Conservation (phyloP, 1,140 invertebrate genomes). For the Drosophila sp. region DNA sequence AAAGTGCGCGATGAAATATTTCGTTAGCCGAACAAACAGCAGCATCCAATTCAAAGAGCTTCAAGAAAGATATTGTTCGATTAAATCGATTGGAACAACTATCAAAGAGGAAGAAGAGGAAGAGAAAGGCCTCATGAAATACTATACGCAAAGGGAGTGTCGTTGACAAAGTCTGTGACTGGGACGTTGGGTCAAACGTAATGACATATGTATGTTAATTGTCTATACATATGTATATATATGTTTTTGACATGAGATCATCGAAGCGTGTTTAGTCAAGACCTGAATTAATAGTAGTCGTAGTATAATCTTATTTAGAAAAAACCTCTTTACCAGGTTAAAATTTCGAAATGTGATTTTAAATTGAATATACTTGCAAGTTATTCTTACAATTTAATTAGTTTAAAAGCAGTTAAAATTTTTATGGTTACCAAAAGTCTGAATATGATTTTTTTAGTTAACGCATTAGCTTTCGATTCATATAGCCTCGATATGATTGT, state of each 20-base stretch:
- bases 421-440: too few relatives aligned
- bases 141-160: conserved; percentile 20
- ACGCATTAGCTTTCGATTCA: too few relatives aligned
- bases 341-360: too few relatives aligned
- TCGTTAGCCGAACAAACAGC: conserved; percentile 3
- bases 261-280: conserved; percentile 17
- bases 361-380: too few relatives aligned
- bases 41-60: neutral
- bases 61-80: neutral
- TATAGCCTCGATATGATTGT: too few relatives aligned
- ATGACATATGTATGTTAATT: conserved; percentile 6
- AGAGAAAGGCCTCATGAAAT: neutral
- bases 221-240: conserved; percentile 5
- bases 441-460: too few relatives aligned
- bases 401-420: too few relatives aligned
- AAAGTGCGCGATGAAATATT: conserved; percentile 4
- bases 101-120: neutral
- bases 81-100: neutral
- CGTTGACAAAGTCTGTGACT: neutral
- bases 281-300: neutral
- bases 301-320: neutral
- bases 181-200: neutral
- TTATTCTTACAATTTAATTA: too few relatives aligned
- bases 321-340: too few relatives aligned
- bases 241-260: conserved; percentile 37